Base-by-base conservation (phyloP, 2,113 vertebrate genomes). In the Dicerorhinus sumatrensis region DNA sequence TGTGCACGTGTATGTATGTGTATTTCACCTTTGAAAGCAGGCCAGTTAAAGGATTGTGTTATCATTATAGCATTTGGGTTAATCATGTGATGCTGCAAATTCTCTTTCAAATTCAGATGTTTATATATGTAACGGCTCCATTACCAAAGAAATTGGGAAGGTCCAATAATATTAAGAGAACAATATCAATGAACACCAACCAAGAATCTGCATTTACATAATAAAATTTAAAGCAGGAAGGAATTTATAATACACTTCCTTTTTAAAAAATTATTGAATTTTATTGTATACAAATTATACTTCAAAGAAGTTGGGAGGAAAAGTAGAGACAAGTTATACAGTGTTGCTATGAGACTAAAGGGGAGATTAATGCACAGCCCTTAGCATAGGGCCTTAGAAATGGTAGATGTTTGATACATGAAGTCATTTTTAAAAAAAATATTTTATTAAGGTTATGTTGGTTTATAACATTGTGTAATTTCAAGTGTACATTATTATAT, bases 71-170 rank as follows among this genome's bases (percentile, higher is more conserved):
- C 51, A n/a, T 87, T 96, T 83, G 25, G 39, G 14, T 92, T 96
- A 54, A 70, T 69, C 31, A 92, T 3, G 6, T 58, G 36, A 92
- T 84, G 25, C 33, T 79, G 39, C 4, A 60, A 67, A 75, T 76
- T 81, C 1, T 56, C 16, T 95, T 83, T 86, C 42, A 96, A 76
- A 76, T 70, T 72, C 29, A 84, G 11, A 75, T 96, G 10, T 92
- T 46, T 67, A 23, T 36, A 51, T 60, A 31, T 89, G 6, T 20
- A 91, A 23, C 12, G 48, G 6, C 25, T 11, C 9, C 27, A 48
- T 73, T 62, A 84, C 56, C 21, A 91, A 56, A 94, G 31, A 80
- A 86, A 2, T 62, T 17, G 27, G 25, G 31, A 48, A 75, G 6
- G 8, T 62, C 16, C 6, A 63, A 31, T 88, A 67, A 33, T 92